Conservation (phyloP, 2,797 vertebrate species). For the Acrocephalus scirpaceus region DNA sequence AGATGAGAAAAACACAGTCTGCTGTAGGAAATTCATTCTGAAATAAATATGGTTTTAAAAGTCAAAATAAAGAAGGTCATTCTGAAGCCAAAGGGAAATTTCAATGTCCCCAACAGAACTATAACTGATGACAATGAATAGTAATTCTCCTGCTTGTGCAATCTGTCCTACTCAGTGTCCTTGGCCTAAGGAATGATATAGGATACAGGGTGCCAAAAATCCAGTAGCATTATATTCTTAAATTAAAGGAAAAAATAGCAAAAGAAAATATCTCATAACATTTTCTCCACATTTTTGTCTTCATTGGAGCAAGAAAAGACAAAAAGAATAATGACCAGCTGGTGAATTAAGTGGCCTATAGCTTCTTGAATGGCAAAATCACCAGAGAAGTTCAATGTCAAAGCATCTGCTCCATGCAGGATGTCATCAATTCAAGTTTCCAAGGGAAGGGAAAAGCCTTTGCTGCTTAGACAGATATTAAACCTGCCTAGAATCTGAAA, state of each 20-base stretch:
- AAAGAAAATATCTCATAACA: background rate
- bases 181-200: background rate
- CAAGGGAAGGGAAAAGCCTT: background rate
- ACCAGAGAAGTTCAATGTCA: background rate
- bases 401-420: background rate
- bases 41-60: background rate
- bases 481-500: slow-evolving; percentile 22
- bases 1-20: background rate
- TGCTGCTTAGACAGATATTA: slow-evolving; percentile 7
- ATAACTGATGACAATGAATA: background rate
- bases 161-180: background rate
- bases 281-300: background rate
- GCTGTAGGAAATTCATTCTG: background rate
- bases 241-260: background rate
- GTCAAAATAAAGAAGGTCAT: background rate
- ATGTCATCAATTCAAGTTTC: slow-evolving; percentile 8
- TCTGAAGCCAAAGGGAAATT: slow-evolving; percentile 8
- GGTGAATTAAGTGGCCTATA: background rate
- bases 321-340: background rate
- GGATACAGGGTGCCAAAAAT: background rate
- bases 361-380: background rate
- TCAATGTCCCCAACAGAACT: background rate
- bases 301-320: background rate
- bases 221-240: background rate
- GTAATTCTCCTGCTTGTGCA: background rate